Conservation (phyloP, 2,888 invertebrate species). For the Erebia epiphron region DNA sequence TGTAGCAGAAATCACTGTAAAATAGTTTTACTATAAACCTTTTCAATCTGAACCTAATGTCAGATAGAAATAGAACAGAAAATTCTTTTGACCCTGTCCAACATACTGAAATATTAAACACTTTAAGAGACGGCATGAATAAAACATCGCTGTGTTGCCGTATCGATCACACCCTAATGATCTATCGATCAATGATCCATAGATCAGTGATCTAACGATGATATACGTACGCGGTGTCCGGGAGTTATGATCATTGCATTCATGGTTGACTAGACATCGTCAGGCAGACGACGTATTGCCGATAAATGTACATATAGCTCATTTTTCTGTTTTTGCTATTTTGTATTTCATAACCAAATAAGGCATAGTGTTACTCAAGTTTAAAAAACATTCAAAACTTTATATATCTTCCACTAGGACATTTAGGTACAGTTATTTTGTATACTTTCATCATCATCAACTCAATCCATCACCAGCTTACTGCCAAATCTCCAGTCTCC, state of each 20-base stretch:
- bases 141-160: constrained; percentile 42
- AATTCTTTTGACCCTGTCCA: constrained; percentile 16
- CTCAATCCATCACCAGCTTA: no score
- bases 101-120: constrained; percentile 31
- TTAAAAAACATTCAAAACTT: no score
- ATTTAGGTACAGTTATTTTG: no score
- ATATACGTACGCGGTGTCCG: constrained; percentile 42
- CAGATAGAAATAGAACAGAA: constrained; percentile 1
- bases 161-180: constrained; percentile 48
- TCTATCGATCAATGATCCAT: constrained; percentile 50
- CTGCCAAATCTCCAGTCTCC: no score
- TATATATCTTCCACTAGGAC: no score
- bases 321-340: constrained; percentile 2
- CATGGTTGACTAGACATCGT: constrained; percentile 26
- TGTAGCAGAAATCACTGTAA: no score
- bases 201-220: constrained; percentile 43
- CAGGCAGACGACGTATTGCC: not conserved
- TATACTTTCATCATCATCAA: no score
- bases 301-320: not conserved
- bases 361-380: no score
- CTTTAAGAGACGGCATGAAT: constrained; percentile 39
- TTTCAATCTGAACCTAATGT: not conserved
- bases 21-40: not conserved
- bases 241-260: constrained; percentile 42
- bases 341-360: not conserved